Conservation (phyloP, 2,888 invertebrate species). For the Euzetes globulus region DNA sequence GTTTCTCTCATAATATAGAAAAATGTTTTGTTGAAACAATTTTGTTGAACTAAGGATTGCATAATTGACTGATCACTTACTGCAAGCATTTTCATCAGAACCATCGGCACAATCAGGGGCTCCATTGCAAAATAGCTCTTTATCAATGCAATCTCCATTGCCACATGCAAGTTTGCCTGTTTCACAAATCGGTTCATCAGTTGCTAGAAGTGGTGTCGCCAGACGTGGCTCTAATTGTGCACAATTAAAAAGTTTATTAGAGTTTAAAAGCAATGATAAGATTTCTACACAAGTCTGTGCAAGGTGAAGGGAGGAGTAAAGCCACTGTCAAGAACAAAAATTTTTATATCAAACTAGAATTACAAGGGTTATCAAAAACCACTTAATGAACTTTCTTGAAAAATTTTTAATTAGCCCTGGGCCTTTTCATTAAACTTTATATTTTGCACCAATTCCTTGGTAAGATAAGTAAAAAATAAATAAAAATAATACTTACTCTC, state of each 20-base stretch:
- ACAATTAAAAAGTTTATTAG: not conserved
- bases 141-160: slow-evolving; percentile 83
- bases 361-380: no score
- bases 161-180: slow-evolving; percentile 85
- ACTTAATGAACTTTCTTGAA: no score
- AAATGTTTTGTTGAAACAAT: not conserved
- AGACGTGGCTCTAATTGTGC: slow-evolving; percentile 73
- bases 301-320: not conserved
- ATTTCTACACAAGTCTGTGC: not conserved
- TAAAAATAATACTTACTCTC: slow-evolving; percentile 67
- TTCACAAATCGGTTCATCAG: slow-evolving; percentile 84
- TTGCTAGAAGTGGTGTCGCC: slow-evolving; percentile 76
- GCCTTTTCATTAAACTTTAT: no score
- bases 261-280: not conserved
- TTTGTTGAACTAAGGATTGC: not conserved
- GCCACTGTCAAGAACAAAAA: not conserved
- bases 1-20: no score
- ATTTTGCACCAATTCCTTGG: no score
- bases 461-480: slow-evolving; percentile 1
- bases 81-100: slow-evolving; percentile 89
- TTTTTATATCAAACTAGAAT: not conserved
- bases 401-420: no score
- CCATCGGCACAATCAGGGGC: slow-evolving; percentile 87
- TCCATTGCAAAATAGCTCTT: slow-evolving; percentile 85
- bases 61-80: slow-evolving; percentile 57